phyloP scores from a whole-genome alignment of 2,113 vertebrate species.

The Limanda limanda region DNA sequence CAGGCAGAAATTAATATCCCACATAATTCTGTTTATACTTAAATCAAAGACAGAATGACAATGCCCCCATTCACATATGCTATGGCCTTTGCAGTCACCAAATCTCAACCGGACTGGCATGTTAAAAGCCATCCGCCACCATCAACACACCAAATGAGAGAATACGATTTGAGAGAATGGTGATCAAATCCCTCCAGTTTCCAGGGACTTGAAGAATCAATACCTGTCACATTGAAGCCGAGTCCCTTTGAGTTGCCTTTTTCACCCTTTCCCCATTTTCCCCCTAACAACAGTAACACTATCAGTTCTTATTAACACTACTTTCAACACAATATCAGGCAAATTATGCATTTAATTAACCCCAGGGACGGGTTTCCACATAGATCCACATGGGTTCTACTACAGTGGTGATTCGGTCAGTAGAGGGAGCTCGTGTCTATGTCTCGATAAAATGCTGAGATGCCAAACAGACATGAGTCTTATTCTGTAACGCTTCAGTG shows the following conservation, averaged over 20 bases:
- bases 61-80: not conserved
- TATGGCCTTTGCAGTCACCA: not conserved
- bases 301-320: not conserved
- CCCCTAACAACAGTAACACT: not conserved
- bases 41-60: not conserved
- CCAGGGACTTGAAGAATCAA: not conserved
- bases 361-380: constrained; percentile 12
- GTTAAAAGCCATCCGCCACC: too few species aligned
- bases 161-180: not conserved
- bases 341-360: constrained; percentile 29
- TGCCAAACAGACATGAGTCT: constrained; percentile 27
- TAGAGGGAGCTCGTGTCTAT: constrained; percentile 81
- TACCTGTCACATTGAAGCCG: not conserved
- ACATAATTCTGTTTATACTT: not conserved
- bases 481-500: constrained; percentile 36
- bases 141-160: not conserved
- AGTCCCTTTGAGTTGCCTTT: not conserved
- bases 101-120: too few species aligned
- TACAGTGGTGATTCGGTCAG: constrained; percentile 58
- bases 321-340: not conserved
- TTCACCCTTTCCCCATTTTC: not conserved
- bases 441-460: constrained; percentile 21
- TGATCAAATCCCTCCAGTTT: not conserved
- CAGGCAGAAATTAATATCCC: not conserved
- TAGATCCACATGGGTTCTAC: constrained; percentile 1